A percentile compares a stretch with the other conserved stretches of the same genome.
phyloP scores from a whole-genome alignment of 2,113 vertebrate genomes.

The Gavialis gangeticus region DNA sequence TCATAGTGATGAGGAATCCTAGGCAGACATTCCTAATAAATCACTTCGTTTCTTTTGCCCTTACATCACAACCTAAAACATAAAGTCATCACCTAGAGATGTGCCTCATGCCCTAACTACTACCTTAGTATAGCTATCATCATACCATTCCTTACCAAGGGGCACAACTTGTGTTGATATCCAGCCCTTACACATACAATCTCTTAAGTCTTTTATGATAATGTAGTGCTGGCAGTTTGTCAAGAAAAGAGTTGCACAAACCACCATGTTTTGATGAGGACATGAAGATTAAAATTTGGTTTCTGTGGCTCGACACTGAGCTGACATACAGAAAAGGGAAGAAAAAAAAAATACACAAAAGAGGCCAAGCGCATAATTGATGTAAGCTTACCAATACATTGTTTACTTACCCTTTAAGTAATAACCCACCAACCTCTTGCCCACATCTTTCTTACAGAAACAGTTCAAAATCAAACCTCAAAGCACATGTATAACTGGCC shows the following conservation, averaged over 20 bases:
- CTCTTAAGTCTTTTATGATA: constrained; percentile 37
- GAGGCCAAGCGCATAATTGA: background rate
- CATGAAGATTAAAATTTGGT: constrained; percentile 24
- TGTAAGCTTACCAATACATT: constrained; percentile 45
- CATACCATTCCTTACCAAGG: constrained; percentile 27
- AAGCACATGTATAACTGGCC: constrained; percentile 44
- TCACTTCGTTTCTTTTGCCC: constrained; percentile 45
- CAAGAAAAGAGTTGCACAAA: constrained; percentile 50
- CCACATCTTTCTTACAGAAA: constrained; percentile 40
- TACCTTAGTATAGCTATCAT: constrained; percentile 42
- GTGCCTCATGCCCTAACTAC: constrained; percentile 52
- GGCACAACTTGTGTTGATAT: constrained; percentile 32
- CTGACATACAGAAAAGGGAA: background rate
- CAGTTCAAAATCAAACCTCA: constrained; percentile 56
- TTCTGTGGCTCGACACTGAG: constrained; percentile 53
- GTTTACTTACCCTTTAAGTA: constrained; percentile 50
- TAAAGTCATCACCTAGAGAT: constrained; percentile 53
- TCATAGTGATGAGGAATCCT: constrained; percentile 28
- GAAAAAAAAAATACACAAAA: background rate
- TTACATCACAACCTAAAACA: constrained; percentile 55
- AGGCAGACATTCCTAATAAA: constrained; percentile 31
- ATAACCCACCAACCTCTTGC: background rate
- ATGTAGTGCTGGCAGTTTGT: constrained; percentile 30
- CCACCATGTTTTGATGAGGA: constrained; percentile 20
- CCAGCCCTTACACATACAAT: constrained; percentile 22